Base-by-base conservation (phyloP, 2,113 vertebrate genomes). In the Vulpes vulpes region DNA sequence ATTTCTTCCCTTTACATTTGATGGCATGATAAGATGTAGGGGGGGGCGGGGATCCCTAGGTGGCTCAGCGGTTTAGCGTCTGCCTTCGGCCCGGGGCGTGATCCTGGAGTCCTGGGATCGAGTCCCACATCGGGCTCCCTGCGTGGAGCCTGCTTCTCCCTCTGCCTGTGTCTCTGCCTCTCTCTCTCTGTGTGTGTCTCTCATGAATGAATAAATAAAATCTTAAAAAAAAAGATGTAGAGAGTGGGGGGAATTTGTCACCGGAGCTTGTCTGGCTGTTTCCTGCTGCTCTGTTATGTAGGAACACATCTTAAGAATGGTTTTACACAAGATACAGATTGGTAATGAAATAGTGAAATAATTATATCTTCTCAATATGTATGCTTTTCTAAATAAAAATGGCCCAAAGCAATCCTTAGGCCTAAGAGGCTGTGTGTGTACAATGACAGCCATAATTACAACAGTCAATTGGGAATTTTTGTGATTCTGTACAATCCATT, bases 381-480 rank as follows among this genome's bases (percentile, higher is more conserved):
- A 76, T 69, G 35, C 14, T 83, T 95, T 53, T 91, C 62, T 97
- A 67, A 89, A 67, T 38, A 57, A 94, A 93, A 67, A 74, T 76
- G 53, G 27, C 17, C 57, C 67, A 67, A 87, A 94, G n/a, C 15
- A 81, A 32, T 76, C 30, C 57, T 93, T 93, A 25, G 5, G 14
- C n/a, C 23, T 71, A 91, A 51, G 20, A 86, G 73, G 51, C 20
- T 43, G 23, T 15, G 8, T 59, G 23, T 92, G 4, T 84, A 83
- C 16, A 94, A 38, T 53, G 49, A 81, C 59, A 59, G 35, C 43
- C 59, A 35, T 88, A 23, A 64, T 69, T 69, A 71, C 38, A 83
- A 76, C 17, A 86, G 32, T 86, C 65, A 71, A 8, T 94, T 11
- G 67, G 57, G 84, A 93, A 76, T 79, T 95, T 67, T 57, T 38